phyloP scores from a whole-genome alignment of 2,888 invertebrate species.

The Gandaritis pyraliata region DNA sequence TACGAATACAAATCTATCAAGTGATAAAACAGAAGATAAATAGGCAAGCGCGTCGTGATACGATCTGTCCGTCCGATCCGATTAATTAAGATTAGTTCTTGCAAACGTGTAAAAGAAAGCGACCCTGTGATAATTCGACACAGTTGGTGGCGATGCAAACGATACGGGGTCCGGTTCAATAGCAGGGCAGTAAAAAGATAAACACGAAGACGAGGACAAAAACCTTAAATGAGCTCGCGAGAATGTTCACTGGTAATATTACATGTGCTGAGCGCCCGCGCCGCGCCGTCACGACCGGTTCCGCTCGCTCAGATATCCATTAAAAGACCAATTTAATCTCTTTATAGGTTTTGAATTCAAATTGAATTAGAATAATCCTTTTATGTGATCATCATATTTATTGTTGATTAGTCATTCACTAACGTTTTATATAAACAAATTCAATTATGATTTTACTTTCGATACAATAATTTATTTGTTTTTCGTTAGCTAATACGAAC shows the following conservation, averaged over 20 bases:
- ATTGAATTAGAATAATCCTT: slow-evolving; percentile 61
- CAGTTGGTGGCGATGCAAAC: slow-evolving; percentile 55
- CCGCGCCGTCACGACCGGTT: slow-evolving; percentile 60
- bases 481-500: too few species aligned
- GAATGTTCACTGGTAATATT: slow-evolving; percentile 68
- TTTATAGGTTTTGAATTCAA: slow-evolving; percentile 61
- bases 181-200: slow-evolving; percentile 67
- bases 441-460: slow-evolving; percentile 3
- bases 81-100: slow-evolving; percentile 45
- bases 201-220: slow-evolving; percentile 67
- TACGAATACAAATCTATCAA: slow-evolving; percentile 36
- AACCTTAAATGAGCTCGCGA: slow-evolving; percentile 69
- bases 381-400: slow-evolving; percentile 37
- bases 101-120: slow-evolving; percentile 41
- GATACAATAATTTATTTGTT: slow-evolving; percentile 4
- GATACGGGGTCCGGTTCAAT: slow-evolving; percentile 61
- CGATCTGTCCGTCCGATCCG: slow-evolving; percentile 36
- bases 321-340: slow-evolving; percentile 63
- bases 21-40: slow-evolving; percentile 40
- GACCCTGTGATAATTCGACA: slow-evolving; percentile 52
- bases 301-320: slow-evolving; percentile 57
- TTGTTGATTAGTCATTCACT: slow-evolving; percentile 29
- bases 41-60: slow-evolving; percentile 33
- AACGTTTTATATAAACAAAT: slow-evolving; percentile 19
- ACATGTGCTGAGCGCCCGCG: slow-evolving; percentile 60